phyloP scores from a whole-genome alignment of 2,888 invertebrate genomes.

The Archips xylosteana region DNA sequence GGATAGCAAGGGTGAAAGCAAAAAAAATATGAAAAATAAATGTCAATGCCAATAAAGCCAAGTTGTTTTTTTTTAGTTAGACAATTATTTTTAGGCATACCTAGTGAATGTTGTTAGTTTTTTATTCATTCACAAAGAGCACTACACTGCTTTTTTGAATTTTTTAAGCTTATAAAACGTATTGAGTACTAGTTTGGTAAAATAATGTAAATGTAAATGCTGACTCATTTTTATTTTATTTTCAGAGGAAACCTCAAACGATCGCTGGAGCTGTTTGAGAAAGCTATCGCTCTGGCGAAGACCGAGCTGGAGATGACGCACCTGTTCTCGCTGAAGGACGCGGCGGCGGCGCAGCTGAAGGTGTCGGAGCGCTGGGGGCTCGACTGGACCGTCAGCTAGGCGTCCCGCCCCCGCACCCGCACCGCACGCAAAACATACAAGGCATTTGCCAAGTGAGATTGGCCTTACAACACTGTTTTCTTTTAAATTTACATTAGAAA shows the following conservation, averaged over 20 bases:
- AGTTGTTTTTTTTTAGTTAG: no score
- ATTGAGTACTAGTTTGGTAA: not conserved
- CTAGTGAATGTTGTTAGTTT: no score
- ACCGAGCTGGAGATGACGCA: slow-evolving; percentile 96
- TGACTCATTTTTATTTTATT: slow-evolving; percentile 47
- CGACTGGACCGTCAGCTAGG: slow-evolving; percentile 84
- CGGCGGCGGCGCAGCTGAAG: slow-evolving; percentile 94
- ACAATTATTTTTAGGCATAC: no score
- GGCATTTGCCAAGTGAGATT: slow-evolving; percentile 44
- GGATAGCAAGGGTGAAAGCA: no score
- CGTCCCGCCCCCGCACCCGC: slow-evolving; percentile 32
- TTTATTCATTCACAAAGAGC: no score
- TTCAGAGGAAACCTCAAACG: slow-evolving; percentile 92
- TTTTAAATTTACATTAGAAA: slow-evolving; percentile 25
- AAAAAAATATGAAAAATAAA: no score
- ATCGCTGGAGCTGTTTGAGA: slow-evolving; percentile 95
- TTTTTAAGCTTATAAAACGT: no score
- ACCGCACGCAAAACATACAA: slow-evolving; percentile 17
- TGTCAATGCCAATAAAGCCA: no score
- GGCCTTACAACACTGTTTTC: slow-evolving; percentile 40
- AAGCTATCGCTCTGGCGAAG: slow-evolving; percentile 93
- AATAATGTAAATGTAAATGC: no score
- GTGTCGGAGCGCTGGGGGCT: slow-evolving; percentile 91
- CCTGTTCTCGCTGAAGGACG: slow-evolving; percentile 95
- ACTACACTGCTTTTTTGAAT: no score